These are phyloP conservation scores for Pristionchus entomophagus DNA, from an alignment of 2,888 invertebrate genomes.

Conservation along the genomic window DNA sequence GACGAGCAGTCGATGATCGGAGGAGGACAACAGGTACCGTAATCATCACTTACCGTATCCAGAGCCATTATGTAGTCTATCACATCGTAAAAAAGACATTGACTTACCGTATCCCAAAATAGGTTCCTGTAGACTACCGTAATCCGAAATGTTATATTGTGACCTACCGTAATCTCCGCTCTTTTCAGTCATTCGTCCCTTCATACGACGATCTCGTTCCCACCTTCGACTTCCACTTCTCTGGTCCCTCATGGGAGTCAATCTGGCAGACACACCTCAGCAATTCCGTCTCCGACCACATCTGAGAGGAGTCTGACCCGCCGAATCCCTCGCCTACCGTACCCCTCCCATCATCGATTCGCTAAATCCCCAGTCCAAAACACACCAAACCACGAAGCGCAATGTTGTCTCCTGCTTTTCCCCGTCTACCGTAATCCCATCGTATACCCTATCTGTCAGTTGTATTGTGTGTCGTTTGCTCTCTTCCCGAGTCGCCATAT, in stretches of 20 bases:
- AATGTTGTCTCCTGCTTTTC: not conserved
- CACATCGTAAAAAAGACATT: too few relatives aligned
- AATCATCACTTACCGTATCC: too few relatives aligned
- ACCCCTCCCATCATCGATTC: slow-evolving; percentile 23
- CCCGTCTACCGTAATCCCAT: not conserved
- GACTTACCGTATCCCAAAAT: not conserved
- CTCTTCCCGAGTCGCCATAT: not conserved
- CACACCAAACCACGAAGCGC: not conserved
- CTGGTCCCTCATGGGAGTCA: slow-evolving; percentile 50
- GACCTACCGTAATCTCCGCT: not conserved
- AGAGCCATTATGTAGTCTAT: too few relatives aligned
- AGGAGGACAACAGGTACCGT: not conserved
- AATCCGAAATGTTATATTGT: too few relatives aligned
- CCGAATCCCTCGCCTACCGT: not conserved
- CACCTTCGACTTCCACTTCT: slow-evolving; percentile 54
- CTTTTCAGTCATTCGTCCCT: not conserved
- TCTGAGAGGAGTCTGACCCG: not conserved
- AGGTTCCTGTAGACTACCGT: not conserved
- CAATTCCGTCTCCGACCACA: slow-evolving; percentile 23
- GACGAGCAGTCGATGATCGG: not conserved
- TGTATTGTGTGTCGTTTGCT: too few relatives aligned
- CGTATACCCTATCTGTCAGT: too few relatives aligned
- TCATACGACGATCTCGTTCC: slow-evolving; percentile 51
- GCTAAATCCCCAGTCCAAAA: not conserved
- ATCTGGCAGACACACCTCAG: slow-evolving; percentile 49